phyloP scores from a whole-genome alignment of 2,888 invertebrate genomes.

The Periphyllus acericola region DNA sequence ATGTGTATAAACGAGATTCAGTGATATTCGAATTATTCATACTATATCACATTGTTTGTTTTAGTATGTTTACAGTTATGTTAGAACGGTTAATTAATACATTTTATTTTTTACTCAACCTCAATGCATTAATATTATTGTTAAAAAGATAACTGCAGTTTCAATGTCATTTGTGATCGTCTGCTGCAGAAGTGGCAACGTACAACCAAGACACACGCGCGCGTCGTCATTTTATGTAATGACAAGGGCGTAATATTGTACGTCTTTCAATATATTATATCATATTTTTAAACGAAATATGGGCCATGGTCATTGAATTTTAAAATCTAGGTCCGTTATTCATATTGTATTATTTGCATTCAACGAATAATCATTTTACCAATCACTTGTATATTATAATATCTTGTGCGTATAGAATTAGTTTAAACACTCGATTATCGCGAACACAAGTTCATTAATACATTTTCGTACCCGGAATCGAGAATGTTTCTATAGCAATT shows the following conservation, averaged over 20 bases:
- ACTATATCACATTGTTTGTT: no score
- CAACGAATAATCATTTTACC: slow-evolving; percentile 20
- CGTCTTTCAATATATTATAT: slow-evolving; percentile 51
- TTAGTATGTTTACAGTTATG: no score
- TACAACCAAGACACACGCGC: background rate
- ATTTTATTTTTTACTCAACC: background rate
- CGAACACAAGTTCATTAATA: slow-evolving; percentile 21
- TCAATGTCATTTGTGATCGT: background rate
- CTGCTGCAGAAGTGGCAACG: background rate
- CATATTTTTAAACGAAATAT: slow-evolving; percentile 53
- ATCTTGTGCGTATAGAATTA: background rate
- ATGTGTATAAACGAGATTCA: no score
- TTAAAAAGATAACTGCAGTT: background rate
- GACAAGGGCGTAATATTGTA: slow-evolving; percentile 50
- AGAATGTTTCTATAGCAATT: background rate
- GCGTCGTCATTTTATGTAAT: slow-evolving; percentile 41
- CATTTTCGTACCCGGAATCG: background rate
- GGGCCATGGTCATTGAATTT: slow-evolving; percentile 61
- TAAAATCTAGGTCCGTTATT: slow-evolving; percentile 61
- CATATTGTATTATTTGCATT: slow-evolving; percentile 45
- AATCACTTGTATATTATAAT: slow-evolving; percentile 36
- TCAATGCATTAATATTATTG: background rate
- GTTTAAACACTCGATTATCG: background rate
- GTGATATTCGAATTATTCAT: no score
- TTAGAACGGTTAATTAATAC: background rate